Conservation (phyloP, 2,888 invertebrate genomes). For the Pachydiplax longipennis region DNA sequence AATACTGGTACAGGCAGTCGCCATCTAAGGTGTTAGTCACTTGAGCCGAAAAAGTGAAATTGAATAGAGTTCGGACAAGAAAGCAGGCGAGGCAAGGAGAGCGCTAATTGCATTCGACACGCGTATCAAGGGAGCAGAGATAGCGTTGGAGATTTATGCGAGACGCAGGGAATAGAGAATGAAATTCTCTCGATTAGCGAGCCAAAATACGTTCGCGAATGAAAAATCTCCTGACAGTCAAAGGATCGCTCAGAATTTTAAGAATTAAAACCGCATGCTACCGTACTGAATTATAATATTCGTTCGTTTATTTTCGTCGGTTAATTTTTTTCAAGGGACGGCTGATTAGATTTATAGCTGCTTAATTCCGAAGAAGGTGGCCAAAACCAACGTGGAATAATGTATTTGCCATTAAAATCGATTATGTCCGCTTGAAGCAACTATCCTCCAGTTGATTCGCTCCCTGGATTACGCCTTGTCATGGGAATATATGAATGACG, state of each 20-base stretch:
- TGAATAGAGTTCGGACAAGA: background rate
- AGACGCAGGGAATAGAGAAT: background rate
- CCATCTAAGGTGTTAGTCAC: background rate
- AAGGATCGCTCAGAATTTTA: background rate
- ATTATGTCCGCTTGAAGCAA: background rate
- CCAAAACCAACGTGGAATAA: background rate
- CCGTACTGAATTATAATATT: background rate
- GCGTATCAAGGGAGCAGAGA: background rate
- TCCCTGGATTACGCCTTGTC: background rate
- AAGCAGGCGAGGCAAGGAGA: background rate
- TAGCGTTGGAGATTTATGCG: background rate
- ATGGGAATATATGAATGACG: background rate
- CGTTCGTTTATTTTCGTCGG: background rate
- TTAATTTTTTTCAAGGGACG: background rate
- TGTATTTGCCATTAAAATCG: background rate
- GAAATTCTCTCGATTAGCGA: background rate
- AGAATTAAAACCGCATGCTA: background rate
- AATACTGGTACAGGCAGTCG: background rate
- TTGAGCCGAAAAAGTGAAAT: background rate
- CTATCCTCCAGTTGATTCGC: background rate
- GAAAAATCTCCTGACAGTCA: background rate
- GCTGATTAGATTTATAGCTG: background rate
- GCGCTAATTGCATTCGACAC: background rate
- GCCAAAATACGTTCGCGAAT: background rate
- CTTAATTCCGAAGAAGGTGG: background rate